Evolutionary conservation across 2,888 invertebrate species (phyloP).

Genomic region (Apodemia hepburni): DNA sequence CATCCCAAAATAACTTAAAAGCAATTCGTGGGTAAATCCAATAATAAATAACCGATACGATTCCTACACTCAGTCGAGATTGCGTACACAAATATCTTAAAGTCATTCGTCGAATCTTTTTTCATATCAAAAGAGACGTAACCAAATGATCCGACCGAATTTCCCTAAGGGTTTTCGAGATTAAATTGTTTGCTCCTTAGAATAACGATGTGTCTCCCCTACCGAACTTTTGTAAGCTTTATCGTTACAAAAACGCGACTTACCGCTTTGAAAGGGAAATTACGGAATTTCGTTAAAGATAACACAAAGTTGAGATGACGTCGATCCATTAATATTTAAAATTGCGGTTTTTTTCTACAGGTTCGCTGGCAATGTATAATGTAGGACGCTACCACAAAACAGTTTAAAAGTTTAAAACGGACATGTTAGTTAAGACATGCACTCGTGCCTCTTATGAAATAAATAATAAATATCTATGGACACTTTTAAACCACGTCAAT

Average conservation of each 20-base stretch:
- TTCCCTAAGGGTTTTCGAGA: conserved; percentile 25
- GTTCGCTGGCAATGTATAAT: no score
- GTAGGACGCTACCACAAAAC: no score
- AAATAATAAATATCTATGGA: no score
- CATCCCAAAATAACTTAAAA: neutral
- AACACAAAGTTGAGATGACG: neutral
- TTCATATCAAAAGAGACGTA: conserved; percentile 12
- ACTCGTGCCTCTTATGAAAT: no score
- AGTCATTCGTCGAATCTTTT: conserved; percentile 8
- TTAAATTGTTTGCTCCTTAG: conserved; percentile 26
- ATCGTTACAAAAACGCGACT: conserved; percentile 16
- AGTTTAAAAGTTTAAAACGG: no score
- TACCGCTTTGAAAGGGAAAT: conserved; percentile 11
- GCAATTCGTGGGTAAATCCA: neutral
- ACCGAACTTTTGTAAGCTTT: conserved; percentile 19
- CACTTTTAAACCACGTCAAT: no score
- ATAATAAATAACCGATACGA: neutral
- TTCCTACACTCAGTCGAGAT: neutral
- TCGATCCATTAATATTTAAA: no score
- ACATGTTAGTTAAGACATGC: no score
- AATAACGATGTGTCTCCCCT: conserved; percentile 23
- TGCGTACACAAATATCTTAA: conserved; percentile 1
- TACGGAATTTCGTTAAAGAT: conserved; percentile 6
- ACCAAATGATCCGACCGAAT: conserved; percentile 26
- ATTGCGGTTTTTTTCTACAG: no score